Base-by-base conservation (phyloP, 2,113 vertebrate genomes). In the Nibea coibor region DNA sequence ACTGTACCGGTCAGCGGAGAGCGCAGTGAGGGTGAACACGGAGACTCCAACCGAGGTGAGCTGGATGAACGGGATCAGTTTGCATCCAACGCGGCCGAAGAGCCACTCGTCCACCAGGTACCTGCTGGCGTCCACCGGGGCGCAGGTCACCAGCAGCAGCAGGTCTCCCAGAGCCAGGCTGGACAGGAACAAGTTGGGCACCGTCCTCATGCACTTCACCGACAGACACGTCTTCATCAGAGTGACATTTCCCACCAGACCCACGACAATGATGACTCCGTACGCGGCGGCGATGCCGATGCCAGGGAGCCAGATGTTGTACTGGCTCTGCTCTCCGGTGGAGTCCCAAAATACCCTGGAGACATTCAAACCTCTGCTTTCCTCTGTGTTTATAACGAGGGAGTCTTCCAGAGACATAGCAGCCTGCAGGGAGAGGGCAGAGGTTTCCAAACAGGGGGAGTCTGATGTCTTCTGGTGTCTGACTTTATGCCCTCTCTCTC, bases 31-130 rank as follows among this genome's bases (percentile, higher is more conserved):
- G 0, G 98, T 99, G 86, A 99, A 99, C 83, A 99, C 98, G 20
- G 98, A 99, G 66, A 99, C 97, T 70, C 98, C 98, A 17, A 99
- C 97, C 0, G 98, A 99, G 56, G 97, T 98, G 17, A 99, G 96
- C 92, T 99, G 98, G 79, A 99, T 97, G 87, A 98, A 98, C 58
- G 98, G 96, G 67, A 99, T 98, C 77, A 99, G 94, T 89, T 99
- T 99, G 93, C 98, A 99, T 10, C 98, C 98, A 2, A 96, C 89
- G 63, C 97, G 95, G 26, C 98, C 98, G 2, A 99, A 99, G 0
- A 99, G 92, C 98, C 98, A 99, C 85, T 96, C 91, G 0, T 97
- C 96, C 75, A 96, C 95, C 67, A 99, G 93, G 91, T 96, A 99
- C 66, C 96, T 95, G 91, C 97, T 98, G 91, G 97, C 98, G 83